These are phyloP conservation scores for Lysiphlebus fabarum DNA, from an alignment of 1,140 invertebrate species.

Conservation along the genomic window DNA sequence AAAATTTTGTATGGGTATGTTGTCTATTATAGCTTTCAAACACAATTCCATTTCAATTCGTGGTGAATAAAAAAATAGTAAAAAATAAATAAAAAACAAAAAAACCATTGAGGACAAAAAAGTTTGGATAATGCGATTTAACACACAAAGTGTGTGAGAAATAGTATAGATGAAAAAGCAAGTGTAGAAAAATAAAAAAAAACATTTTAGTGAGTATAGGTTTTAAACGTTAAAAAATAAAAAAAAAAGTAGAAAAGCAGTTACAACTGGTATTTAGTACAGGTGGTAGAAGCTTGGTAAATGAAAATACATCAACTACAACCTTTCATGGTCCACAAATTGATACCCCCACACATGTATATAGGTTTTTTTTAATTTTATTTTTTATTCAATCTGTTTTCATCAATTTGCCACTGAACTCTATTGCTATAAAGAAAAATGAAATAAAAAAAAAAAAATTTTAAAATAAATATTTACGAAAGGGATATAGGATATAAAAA, in stretches of 20 bases:
- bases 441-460: conserved; percentile 8
- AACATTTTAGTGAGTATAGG: background rate
- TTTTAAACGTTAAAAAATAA: conserved; percentile 9
- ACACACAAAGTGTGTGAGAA: conserved; percentile 27
- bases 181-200: conserved; percentile 20
- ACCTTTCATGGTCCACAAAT: conserved; percentile 42
- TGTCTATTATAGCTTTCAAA: conserved; percentile 14
- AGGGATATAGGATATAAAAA: background rate
- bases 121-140: conserved; percentile 39
- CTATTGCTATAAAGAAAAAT: conserved; percentile 3
- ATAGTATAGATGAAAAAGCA: conserved; percentile 22
- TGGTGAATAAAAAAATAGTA: conserved; percentile 31
- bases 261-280: conserved; percentile 10
- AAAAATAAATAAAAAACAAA: conserved; percentile 20
- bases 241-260: conserved; percentile 5
- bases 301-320: conserved; percentile 48
- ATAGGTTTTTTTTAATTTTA: conserved; percentile 9
- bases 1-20: background rate
- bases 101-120: conserved; percentile 13
- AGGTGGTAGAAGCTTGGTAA: conserved; percentile 39
- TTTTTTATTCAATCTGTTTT: background rate
- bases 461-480: conserved; percentile 1
- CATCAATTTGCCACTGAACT: conserved; percentile 7
- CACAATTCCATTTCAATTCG: conserved; percentile 40
- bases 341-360: conserved; percentile 39